phyloP scores from a whole-genome alignment of 2,113 vertebrate genomes.

The Aythya baeri region DNA sequence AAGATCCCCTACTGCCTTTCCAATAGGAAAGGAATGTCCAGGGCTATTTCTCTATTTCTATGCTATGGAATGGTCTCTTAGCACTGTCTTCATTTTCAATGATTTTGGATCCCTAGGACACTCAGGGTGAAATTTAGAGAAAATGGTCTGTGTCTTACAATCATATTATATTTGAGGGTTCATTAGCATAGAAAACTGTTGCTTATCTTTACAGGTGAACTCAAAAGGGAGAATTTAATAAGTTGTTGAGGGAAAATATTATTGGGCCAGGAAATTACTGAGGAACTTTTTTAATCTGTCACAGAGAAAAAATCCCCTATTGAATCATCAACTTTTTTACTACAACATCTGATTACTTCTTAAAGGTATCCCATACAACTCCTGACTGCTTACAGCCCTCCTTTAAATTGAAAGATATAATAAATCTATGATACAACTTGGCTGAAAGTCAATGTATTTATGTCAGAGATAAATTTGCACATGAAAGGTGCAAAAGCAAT shows the following conservation, averaged over 20 bases:
- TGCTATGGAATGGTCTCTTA: background rate
- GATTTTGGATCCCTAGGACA: background rate
- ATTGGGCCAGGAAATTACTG: background rate
- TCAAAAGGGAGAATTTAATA: background rate
- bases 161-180: background rate
- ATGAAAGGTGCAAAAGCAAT: background rate
- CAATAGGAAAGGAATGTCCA: background rate
- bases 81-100: background rate
- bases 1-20: background rate
- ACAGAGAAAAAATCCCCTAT: background rate
- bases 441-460: background rate
- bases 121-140: background rate
- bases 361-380: background rate
- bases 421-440: background rate
- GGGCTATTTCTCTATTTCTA: background rate
- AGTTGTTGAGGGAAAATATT: background rate
- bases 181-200: background rate
- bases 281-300: background rate
- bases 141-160: background rate
- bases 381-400: background rate
- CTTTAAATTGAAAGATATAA: background rate
- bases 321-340: background rate
- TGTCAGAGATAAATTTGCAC: background rate
- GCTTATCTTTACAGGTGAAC: background rate
- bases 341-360: background rate